Evolutionary conservation across 2,888 invertebrate genomes (phyloP).

Genomic region (Catotricha subobsoleta): DNA sequence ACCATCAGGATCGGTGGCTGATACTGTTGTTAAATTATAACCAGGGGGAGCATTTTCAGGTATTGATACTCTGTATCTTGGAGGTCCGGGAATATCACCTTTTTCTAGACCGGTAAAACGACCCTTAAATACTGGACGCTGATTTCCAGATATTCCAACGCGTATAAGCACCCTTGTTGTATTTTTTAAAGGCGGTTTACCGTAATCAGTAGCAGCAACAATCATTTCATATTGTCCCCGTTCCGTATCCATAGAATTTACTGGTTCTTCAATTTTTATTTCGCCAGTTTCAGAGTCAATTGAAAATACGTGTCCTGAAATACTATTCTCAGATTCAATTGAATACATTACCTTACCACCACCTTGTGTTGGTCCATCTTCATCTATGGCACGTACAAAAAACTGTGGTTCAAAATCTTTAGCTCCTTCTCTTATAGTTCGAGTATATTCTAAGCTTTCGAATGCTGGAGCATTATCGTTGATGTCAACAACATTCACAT

Average conservation of each 20-base stretch:
- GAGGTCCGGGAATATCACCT: constrained; percentile 42
- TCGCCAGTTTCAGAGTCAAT: constrained; percentile 55
- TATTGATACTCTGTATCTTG: constrained; percentile 50
- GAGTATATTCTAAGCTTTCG: constrained; percentile 47
- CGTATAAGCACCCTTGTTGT: constrained; percentile 47
- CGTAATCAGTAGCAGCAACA: constrained; percentile 52
- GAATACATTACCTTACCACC: constrained; percentile 48
- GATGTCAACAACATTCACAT: constrained; percentile 51
- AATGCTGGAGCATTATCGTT: constrained; percentile 63
- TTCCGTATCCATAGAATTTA: constrained; percentile 54
- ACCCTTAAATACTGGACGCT: constrained; percentile 60
- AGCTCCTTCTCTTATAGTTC: constrained; percentile 60
- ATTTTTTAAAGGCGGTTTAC: constrained; percentile 45
- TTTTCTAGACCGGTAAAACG: constrained; percentile 39
- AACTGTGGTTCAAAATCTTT: constrained; percentile 62
- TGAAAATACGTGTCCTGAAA: constrained; percentile 42
- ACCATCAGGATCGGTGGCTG: constrained; percentile 65
- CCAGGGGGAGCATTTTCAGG: constrained; percentile 52
- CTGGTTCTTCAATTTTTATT: constrained; percentile 41
- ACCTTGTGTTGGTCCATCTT: constrained; percentile 54
- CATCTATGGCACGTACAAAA: constrained; percentile 58
- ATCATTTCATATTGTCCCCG: constrained; percentile 53
- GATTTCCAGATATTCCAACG: constrained; percentile 65
- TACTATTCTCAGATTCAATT: constrained; percentile 48
- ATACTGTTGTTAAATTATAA: constrained; percentile 47